phyloP scores from a whole-genome alignment of 2,888 invertebrate genomes.

The Bellardia bayeri region DNA sequence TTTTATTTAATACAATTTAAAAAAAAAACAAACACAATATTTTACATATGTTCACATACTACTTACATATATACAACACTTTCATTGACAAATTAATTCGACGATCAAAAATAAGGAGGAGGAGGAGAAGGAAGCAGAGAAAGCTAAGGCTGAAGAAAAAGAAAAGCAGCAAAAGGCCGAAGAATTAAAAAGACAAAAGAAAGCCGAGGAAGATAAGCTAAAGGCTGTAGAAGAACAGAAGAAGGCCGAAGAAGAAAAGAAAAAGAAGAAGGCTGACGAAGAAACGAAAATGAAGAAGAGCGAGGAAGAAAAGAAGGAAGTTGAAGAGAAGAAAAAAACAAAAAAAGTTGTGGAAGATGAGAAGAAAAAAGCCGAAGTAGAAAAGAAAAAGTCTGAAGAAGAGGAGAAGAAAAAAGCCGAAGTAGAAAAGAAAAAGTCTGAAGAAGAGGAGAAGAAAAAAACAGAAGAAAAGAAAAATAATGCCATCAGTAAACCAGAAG shows the following conservation, averaged over 20 bases:
- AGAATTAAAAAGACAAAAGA: constrained; percentile 7
- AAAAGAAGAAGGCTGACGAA: constrained; percentile 5
- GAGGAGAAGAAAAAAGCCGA: constrained; percentile 81
- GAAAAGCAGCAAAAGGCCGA: constrained; percentile 15
- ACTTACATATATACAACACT: neutral
- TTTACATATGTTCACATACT: neutral
- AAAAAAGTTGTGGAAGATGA: constrained; percentile 80
- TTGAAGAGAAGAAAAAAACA: neutral
- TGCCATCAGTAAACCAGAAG: constrained; percentile 83
- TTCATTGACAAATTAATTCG: neutral
- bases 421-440: constrained; percentile 79
- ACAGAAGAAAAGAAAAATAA: constrained; percentile 82
- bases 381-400: constrained; percentile 80
- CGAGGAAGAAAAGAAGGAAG: neutral
- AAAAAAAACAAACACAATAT: neutral
- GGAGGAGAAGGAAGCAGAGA: neutral
- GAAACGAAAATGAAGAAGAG: constrained; percentile 1
- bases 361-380: constrained; percentile 84
- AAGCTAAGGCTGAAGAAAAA: constrained; percentile 24
- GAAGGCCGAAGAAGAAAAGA: constrained; percentile 10
- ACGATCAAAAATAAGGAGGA: constrained; percentile 75
- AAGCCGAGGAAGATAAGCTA: constrained; percentile 84
- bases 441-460: constrained; percentile 77
- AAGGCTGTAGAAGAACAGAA: constrained; percentile 76
- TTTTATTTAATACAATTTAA: too few species aligned